These are phyloP conservation scores for Ptychochromis oligacanthus DNA, from an alignment of 2,113 vertebrate genomes.

Conservation along the genomic window DNA sequence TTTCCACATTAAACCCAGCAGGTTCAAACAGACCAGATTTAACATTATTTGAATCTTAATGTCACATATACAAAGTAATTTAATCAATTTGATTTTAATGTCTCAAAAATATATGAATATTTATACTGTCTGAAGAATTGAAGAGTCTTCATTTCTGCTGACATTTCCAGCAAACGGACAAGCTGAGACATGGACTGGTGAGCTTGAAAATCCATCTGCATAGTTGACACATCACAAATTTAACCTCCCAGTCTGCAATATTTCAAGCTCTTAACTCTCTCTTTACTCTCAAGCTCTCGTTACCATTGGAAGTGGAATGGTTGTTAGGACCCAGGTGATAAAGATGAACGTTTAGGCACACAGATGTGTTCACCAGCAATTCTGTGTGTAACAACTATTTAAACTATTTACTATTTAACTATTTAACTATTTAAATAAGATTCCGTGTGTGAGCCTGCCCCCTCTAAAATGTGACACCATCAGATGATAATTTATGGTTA, in stretches of 20 bases:
- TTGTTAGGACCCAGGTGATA: background rate
- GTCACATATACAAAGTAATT: background rate
- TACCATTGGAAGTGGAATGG: no score
- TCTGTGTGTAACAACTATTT: background rate
- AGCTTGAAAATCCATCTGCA: background rate
- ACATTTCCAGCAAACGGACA: conserved; percentile 38
- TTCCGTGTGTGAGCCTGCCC: background rate
- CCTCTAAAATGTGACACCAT: background rate
- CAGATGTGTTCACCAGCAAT: background rate
- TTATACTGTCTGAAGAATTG: background rate
- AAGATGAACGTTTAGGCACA: background rate
- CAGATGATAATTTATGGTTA: background rate
- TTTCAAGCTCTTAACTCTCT: no score
- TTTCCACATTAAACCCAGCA: background rate
- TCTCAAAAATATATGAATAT: background rate
- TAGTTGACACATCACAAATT: background rate
- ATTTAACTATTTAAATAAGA: no score
- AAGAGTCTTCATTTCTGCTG: background rate
- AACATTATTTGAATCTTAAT: background rate
- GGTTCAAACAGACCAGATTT: background rate
- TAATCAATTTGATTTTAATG: background rate
- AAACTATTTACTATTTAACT: no score
- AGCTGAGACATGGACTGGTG: conserved; percentile 24
- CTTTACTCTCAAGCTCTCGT: no score
- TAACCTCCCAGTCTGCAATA: background rate